Base-by-base conservation (phyloP, 2,113 vertebrate genomes). In the Galemys pyrenaicus region DNA sequence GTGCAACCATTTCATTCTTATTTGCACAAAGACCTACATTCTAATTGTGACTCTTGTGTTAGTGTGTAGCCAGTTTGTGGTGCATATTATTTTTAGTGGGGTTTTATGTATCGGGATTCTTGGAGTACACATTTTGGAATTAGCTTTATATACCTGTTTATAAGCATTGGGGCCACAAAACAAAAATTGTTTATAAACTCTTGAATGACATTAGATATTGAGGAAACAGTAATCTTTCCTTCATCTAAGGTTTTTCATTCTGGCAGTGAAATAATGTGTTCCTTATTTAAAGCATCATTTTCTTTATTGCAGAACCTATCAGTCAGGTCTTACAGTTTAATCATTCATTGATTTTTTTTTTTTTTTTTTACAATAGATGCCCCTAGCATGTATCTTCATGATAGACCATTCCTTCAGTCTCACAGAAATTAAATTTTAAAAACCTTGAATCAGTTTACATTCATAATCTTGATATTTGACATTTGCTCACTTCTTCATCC, bases 401-500 rank as follows among this genome's bases (percentile, higher is more conserved):
- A 9, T 92, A 94, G 85, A 70, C 19, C 65, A 84, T 93, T 87
- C n/a, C 24, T 95, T 91, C 19, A 68, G 39, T 91, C 84, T 78
- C 46, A 51, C 4, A 89, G 73, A 49, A 84, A 73, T 79, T 92
- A 39, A 75, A 67, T 28, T 81, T 95, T 94, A 78, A 92, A 94
- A 51, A 28, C 56, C 26, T 71, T 54, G 9, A 67, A 88, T 92
- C 87, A 83, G 32, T 68, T 75, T 89, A 24, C 75, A 12, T 85
- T 95, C 87, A 77, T 92, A 64, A 78, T 91, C 46, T 93, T 41
- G 37, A 32, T 81, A 82, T 80, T 95, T 89, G 71, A 88, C 64
- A 56, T 95, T 87, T 92, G 54, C 16, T 96, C 73, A 95, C 93
- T 91, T 96, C 89, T 92, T 96, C 89, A 91, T 91, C 71, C 91